These are phyloP conservation scores for Falco cherrug DNA, from an alignment of 2,797 vertebrate genomes.

Conservation along the genomic window DNA sequence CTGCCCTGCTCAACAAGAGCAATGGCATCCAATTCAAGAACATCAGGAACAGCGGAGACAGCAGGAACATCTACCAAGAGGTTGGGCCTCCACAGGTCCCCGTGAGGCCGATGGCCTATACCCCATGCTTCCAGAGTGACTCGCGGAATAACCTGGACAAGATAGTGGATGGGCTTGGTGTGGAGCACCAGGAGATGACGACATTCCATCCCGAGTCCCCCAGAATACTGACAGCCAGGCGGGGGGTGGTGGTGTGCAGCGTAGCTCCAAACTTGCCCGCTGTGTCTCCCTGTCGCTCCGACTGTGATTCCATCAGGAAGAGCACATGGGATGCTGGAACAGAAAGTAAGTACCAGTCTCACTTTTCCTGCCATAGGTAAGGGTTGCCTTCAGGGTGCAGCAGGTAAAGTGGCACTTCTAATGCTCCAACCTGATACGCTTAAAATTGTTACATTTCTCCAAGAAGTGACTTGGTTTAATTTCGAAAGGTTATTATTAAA, in stretches of 20 bases:
- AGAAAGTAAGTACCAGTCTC: constrained; percentile 80
- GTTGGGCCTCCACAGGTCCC: constrained; percentile 92
- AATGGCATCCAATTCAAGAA: constrained; percentile 91
- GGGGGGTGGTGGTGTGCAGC: constrained; percentile 94
- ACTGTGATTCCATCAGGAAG: constrained; percentile 93
- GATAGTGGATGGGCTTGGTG: constrained; percentile 82
- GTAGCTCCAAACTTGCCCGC: constrained; percentile 94
- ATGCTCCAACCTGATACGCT: neutral
- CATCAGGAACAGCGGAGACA: constrained; percentile 83
- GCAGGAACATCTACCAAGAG: constrained; percentile 91
- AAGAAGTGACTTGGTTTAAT: neutral
- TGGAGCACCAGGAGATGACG: constrained; percentile 95
- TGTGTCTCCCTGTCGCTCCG: constrained; percentile 89
- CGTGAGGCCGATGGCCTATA: constrained; percentile 95
- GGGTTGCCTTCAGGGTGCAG: neutral
- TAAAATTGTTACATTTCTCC: neutral
- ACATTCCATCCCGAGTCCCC: constrained; percentile 95
- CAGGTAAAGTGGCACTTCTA: neutral
- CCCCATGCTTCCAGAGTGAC: constrained; percentile 93
- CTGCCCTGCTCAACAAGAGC: constrained; percentile 92
- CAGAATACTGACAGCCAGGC: constrained; percentile 85
- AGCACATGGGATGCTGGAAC: constrained; percentile 87
- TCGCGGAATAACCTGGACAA: constrained; percentile 89
- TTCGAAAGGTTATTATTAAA: constrained; percentile 4
- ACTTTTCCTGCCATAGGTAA: rapidly evolving